Evolutionary conservation across 2,797 vertebrate genomes (phyloP).

Genomic region (Melanotaenia maccullochi): DNA sequence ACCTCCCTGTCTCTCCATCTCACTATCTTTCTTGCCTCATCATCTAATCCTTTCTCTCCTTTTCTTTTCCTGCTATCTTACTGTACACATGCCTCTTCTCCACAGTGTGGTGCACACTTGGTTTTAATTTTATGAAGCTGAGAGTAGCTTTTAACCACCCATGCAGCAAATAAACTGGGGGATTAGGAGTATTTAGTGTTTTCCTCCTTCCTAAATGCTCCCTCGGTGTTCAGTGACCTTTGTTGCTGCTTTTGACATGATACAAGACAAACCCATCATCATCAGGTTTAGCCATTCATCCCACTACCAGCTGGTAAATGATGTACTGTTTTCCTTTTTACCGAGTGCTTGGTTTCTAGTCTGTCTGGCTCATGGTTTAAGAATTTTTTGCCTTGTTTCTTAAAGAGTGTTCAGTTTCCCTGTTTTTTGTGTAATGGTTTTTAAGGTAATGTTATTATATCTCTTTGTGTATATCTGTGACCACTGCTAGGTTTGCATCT

Average conservation of each 20-base stretch:
- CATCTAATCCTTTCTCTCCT: conserved; percentile 48
- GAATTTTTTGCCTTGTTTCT: conserved; percentile 24
- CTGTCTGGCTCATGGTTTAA: conserved; percentile 26
- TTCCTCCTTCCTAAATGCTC: conserved; percentile 95
- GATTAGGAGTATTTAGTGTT: conserved; percentile 99
- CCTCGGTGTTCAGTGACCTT: conserved; percentile 84
- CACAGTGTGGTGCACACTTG: conserved; percentile 91
- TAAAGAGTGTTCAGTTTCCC: conserved; percentile 1
- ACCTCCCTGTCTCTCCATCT: conserved; percentile 56
- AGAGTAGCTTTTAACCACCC: conserved; percentile 98
- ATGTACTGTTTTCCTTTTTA: conserved; percentile 63
- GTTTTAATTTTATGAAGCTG: conserved; percentile 98
- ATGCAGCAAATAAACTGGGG: conserved; percentile 97
- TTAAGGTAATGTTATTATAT: neutral
- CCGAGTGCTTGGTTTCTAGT: conserved; percentile 47
- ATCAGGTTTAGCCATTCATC: conserved; percentile 66
- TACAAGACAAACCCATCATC: conserved; percentile 72
- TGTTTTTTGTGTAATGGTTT: neutral
- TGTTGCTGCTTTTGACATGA: conserved; percentile 76
- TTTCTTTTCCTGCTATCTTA: conserved; percentile 45
- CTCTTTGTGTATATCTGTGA: neutral
- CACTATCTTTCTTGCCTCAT: conserved; percentile 86
- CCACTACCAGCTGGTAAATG: conserved; percentile 57
- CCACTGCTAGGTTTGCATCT: neutral
- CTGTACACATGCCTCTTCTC: conserved; percentile 77